Evolutionary conservation across 2,888 invertebrate species (phyloP).

Genomic region (Scaptomyza flava): DNA sequence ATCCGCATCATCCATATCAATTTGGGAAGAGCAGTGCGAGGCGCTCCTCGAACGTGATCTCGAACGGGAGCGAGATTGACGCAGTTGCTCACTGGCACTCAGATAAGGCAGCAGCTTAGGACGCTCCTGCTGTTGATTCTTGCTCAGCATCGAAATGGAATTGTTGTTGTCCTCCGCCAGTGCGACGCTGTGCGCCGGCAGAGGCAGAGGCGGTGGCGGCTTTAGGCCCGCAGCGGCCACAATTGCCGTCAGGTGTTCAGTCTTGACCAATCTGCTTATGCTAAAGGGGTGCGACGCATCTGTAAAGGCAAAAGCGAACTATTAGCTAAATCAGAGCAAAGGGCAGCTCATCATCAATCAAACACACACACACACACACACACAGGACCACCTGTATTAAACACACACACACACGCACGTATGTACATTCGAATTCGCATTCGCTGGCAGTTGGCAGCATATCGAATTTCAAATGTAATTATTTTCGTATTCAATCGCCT

Average conservation of each 20-base stretch:
- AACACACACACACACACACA: conserved; percentile 49
- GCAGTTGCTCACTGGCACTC: conserved; percentile 82
- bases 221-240: conserved; percentile 84
- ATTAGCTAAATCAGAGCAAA: conserved; percentile 68
- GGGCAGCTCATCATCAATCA: conserved; percentile 66
- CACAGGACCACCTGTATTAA: conserved; percentile 51
- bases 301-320: conserved; percentile 83
- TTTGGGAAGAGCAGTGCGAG: conserved; percentile 75
- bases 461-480: conserved; percentile 84
- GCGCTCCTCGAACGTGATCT: conserved; percentile 79
- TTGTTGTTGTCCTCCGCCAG: conserved; percentile 81
- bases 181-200: conserved; percentile 29
- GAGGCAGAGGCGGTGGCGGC: conserved; percentile 73
- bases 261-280: conserved; percentile 90
- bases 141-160: conserved; percentile 82
- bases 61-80: conserved; percentile 76
- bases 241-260: conserved; percentile 85
- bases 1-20: conserved; percentile 80
- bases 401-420: conserved; percentile 17
- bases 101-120: conserved; percentile 86
- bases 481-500: conserved; percentile 83
- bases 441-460: conserved; percentile 67
- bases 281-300: conserved; percentile 92
- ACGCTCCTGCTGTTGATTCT: conserved; percentile 83
- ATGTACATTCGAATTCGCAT: conserved; percentile 14